These are phyloP conservation scores for Erynnis tages DNA, from an alignment of 2,888 invertebrate genomes.

Conservation along the genomic window DNA sequence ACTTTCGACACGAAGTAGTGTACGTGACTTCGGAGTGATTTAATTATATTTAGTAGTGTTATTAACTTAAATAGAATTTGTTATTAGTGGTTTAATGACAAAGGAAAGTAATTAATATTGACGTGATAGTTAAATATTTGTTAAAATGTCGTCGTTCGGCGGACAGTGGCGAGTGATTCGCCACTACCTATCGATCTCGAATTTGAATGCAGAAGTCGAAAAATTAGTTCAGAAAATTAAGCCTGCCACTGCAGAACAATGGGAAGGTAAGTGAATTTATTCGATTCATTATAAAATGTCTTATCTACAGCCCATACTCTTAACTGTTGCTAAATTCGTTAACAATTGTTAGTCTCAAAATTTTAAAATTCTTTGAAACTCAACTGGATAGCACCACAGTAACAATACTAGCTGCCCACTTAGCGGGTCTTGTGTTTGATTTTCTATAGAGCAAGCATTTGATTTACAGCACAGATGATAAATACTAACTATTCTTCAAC, in stretches of 20 bases:
- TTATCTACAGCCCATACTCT: neutral
- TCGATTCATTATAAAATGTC: neutral
- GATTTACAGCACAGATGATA: too few relatives aligned
- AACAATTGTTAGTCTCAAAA: too few relatives aligned
- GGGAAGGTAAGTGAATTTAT: conserved; percentile 61
- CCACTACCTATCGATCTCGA: conserved; percentile 62
- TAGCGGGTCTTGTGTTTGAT: too few relatives aligned
- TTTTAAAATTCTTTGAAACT: too few relatives aligned
- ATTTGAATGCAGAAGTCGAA: conserved; percentile 63
- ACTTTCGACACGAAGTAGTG: conserved; percentile 24
- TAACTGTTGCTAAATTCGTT: too few relatives aligned
- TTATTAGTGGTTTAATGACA: neutral
- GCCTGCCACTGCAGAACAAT: conserved; percentile 62
- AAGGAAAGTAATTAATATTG: neutral
- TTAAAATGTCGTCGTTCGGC: conserved; percentile 65
- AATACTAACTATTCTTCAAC: too few relatives aligned
- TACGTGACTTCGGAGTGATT: conserved; percentile 34
- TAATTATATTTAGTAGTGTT: conserved; percentile 21
- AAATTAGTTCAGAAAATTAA: conserved; percentile 63
- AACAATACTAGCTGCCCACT: too few relatives aligned
- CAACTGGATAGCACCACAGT: too few relatives aligned
- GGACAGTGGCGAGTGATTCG: conserved; percentile 71
- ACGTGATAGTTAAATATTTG: neutral
- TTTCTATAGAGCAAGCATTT: too few relatives aligned
- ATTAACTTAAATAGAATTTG: conserved; percentile 9